Conservation (phyloP, 2,888 invertebrate species). For the Volucella inflata region DNA sequence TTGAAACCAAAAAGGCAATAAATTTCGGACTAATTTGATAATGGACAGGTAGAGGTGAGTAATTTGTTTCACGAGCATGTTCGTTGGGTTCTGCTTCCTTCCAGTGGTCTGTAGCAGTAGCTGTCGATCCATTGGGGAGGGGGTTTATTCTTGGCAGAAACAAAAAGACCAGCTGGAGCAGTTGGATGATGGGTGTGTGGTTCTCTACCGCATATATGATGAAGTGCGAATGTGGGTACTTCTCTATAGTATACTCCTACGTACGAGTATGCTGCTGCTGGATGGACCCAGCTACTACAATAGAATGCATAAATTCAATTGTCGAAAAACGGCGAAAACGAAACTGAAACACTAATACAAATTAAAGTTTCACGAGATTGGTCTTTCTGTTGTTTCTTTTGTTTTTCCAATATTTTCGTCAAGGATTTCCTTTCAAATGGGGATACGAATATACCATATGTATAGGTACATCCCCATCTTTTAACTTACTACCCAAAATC, state of each 20-base stretch:
- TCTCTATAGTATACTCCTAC: neutral
- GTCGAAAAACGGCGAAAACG: conserved; percentile 42
- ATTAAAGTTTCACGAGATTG: conserved; percentile 56
- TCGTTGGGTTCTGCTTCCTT: conserved; percentile 29
- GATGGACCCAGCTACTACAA: conserved; percentile 31
- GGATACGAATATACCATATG: neutral
- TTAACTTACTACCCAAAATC: neutral
- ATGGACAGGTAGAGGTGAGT: conserved; percentile 75
- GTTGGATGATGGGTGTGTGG: conserved; percentile 10
- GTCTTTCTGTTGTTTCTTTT: conserved; percentile 9
- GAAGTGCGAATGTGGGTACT: conserved; percentile 47
- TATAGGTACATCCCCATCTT: too few relatives aligned
- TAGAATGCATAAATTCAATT: conserved; percentile 62
- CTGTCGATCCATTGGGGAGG: conserved; percentile 49
- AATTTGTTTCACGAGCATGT: conserved; percentile 60
- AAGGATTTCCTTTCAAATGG: neutral
- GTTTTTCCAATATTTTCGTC: neutral
- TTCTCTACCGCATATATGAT: conserved; percentile 22
- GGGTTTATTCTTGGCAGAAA: conserved; percentile 29
- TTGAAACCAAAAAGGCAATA: conserved; percentile 76
- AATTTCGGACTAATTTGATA: conserved; percentile 74
- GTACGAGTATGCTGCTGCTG: neutral
- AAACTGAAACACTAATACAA: conserved; percentile 67
- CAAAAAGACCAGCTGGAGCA: neutral
- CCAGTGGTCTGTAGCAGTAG: conserved; percentile 1